Evolutionary conservation across 2,113 vertebrate genomes (phyloP), one percentile per base, ranked within the genome.

Genomic region (Mus pahari): DNA sequence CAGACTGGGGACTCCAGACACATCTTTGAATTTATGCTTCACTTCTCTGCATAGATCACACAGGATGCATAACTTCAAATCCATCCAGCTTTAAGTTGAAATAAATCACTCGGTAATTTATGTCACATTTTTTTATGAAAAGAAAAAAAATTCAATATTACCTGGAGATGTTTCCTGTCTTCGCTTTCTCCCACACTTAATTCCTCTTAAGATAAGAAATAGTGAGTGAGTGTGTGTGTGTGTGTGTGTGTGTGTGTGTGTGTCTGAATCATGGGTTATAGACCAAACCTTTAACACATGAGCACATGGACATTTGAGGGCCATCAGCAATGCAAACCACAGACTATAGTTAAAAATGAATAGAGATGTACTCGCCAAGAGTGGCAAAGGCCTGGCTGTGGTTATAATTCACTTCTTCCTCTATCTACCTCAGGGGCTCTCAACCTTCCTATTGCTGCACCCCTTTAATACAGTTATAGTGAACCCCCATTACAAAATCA

Each of bases 381-480:
- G 4, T 26, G 0, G 42, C n/a, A 60, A 68, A 7, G 9, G 4
- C 0, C 0, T 36, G 12, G 26, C 16, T 31, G 14, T 10, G 10
- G 28, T 28, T 33, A 36, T 20, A 6, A 0, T 71, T 28, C 58
- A 5, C 31, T 19, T 88, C 33, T 31, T 28, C 14, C 17, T 3
- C 31, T 7, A 4, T 9, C 4, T n/a, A 11, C 19, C 71, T 11
- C n/a, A 73, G 71, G 19, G n/a, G n/a, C 9, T 22, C n/a, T 39
- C n/a, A 73, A 73, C 71, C 17, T 73, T 39, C 16, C 71, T 73
- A 73, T n/a, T 39, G n/a, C n/a, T 73, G 17, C 7, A 3, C 4
- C 19, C 70, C n/a, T 20, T 73, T 39, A 20, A 73, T n/a, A 71
- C 36, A 73, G 0, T 19, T 39, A 9, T 42, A n/a, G 71, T 42